Evolutionary conservation across 2,797 vertebrate species (phyloP).

Genomic region (Austrolebias charrua): DNA sequence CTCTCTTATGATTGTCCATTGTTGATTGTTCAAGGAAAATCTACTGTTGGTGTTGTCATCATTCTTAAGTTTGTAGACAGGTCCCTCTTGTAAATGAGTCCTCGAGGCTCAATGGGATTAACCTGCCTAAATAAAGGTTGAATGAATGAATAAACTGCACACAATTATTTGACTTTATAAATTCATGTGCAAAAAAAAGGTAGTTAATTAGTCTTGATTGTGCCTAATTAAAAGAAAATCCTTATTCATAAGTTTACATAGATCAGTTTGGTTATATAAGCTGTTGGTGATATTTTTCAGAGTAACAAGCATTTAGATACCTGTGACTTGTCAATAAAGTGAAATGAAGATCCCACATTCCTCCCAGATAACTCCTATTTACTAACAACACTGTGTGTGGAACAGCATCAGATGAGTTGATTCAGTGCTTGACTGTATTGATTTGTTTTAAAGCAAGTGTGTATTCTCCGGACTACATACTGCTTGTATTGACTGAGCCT

Average conservation of each 20-base stretch:
- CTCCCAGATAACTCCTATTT: conserved; percentile 29
- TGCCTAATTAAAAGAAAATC: conserved; percentile 53
- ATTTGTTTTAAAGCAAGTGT: conserved; percentile 46
- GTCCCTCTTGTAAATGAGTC: no score
- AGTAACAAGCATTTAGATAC: conserved; percentile 20
- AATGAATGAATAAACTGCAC: no score
- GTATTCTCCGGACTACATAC: conserved; percentile 9
- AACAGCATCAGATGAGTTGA: conserved; percentile 43
- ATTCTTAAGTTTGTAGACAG: no score
- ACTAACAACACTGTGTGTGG: conserved; percentile 29
- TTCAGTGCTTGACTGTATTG: conserved; percentile 35
- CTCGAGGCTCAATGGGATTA: no score
- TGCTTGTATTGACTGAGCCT: conserved; percentile 7
- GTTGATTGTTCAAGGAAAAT: no score
- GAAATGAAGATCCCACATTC: conserved; percentile 45
- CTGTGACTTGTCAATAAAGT: conserved; percentile 21
- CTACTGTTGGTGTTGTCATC: no score
- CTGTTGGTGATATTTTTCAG: conserved; percentile 54
- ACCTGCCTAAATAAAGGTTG: no score
- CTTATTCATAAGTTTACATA: conserved; percentile 51
- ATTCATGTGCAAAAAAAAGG: conserved; percentile 28
- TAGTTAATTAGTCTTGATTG: conserved; percentile 50
- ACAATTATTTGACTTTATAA: conserved; percentile 4
- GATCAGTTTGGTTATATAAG: conserved; percentile 60
- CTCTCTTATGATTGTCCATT: no score